Percentiles rank a stretch among this genome's conserved stretches.
These are phyloP conservation scores for Gymnocheta viridis DNA, from an alignment of 2,888 invertebrate species.

Conservation along the genomic window DNA sequence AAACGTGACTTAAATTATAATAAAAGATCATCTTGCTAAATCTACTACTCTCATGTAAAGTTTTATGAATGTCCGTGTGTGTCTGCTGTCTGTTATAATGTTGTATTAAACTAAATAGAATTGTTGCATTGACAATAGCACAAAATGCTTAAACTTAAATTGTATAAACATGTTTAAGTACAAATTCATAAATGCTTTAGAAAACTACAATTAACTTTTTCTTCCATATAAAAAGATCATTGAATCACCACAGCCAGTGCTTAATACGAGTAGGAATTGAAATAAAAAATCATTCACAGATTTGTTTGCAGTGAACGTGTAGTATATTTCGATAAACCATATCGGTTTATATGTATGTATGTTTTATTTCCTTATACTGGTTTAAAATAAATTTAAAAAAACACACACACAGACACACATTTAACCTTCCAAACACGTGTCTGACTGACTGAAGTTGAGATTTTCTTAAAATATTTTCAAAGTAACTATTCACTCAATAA, in stretches of 20 bases:
- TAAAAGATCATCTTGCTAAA: slow-evolving; percentile 15
- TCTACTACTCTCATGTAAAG: slow-evolving; percentile 21
- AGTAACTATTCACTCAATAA: not conserved
- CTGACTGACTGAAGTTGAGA: not conserved
- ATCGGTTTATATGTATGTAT: slow-evolving; percentile 3
- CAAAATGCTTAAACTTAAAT: slow-evolving; percentile 25
- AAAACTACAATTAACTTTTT: slow-evolving; percentile 26
- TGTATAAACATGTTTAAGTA: slow-evolving; percentile 5
- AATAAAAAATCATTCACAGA: not conserved
- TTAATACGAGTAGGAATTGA: slow-evolving; percentile 14
- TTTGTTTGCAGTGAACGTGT: not conserved
- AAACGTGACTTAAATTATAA: slow-evolving; percentile 64
- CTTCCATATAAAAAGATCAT: slow-evolving; percentile 36
- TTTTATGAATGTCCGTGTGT: not conserved
- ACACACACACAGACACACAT: slow-evolving; percentile 1
- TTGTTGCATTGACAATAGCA: slow-evolving; percentile 48
- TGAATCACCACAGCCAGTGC: slow-evolving; percentile 49
- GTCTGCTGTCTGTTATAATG: not conserved
- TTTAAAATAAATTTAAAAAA: slow-evolving; percentile 25
- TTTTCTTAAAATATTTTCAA: not conserved
- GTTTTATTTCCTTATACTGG: slow-evolving; percentile 32
- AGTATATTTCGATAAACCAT: slow-evolving; percentile 14
- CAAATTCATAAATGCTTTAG: not conserved
- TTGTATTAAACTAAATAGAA: slow-evolving; percentile 31
- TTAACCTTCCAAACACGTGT: slow-evolving; percentile 25